Conservation (phyloP, 2,888 invertebrate genomes). For the Helicoverpa assulta region DNA sequence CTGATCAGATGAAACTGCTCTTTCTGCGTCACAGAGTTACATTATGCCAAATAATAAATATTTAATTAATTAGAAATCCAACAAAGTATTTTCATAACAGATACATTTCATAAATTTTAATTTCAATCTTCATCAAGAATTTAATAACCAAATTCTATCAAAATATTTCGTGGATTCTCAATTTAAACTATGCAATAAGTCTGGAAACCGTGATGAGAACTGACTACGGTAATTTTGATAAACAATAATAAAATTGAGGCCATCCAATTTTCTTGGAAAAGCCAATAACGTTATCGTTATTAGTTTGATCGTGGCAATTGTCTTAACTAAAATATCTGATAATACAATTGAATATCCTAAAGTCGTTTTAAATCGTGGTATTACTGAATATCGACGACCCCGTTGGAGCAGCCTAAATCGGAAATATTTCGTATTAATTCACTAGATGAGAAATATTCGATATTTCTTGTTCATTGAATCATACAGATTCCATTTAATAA, state of each 20-base stretch:
- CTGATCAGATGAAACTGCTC: no score
- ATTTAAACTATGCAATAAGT: constrained; percentile 50
- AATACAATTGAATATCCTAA: no score
- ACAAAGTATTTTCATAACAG: no score
- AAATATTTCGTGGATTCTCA: constrained; percentile 32
- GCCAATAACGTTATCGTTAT: not conserved
- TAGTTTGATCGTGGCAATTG: not conserved
- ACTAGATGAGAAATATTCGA: constrained; percentile 19
- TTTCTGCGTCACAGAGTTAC: no score
- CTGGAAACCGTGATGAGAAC: constrained; percentile 5
- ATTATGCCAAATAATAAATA: no score
- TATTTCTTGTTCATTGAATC: constrained; percentile 44
- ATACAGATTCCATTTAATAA: constrained; percentile 9
- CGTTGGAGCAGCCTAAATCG: no score
- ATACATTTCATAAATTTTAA: constrained; percentile 12
- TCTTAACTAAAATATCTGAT: not conserved
- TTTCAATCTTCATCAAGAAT: constrained; percentile 36
- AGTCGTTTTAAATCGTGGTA: no score
- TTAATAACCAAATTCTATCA: constrained; percentile 42
- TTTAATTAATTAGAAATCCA: no score
- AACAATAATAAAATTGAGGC: not conserved
- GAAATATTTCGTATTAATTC: no score
- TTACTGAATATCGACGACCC: no score
- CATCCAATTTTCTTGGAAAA: not conserved
- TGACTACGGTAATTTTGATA: not conserved